Percentiles rank a stretch among this genome's conserved stretches.
Evolutionary conservation across 2,797 vertebrate genomes (phyloP).

Genomic region (Neomorphus geoffroyi): DNA sequence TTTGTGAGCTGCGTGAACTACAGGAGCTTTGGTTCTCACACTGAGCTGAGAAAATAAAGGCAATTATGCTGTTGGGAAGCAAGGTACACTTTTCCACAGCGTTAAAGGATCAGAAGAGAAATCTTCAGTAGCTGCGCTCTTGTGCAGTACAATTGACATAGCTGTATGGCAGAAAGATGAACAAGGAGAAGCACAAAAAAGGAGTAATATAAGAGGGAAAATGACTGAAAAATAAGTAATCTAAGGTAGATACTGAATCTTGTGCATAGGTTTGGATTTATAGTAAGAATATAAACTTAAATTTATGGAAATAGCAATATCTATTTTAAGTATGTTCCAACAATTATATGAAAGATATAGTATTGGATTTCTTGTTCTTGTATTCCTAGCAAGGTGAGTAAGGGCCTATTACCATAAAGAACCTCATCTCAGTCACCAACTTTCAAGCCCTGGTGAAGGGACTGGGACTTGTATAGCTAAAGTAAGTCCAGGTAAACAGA

Average conservation of each 20-base stretch:
- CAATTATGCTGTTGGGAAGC: not conserved
- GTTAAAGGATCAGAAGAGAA: slow-evolving; percentile 35
- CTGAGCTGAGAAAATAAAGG: not conserved
- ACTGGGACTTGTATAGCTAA: not conserved
- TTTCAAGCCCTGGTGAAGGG: not conserved
- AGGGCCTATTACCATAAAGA: not conserved
- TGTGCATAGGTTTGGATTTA: not conserved
- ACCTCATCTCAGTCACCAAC: not conserved
- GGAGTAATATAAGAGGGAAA: not conserved
- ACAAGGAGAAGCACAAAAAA: not conserved
- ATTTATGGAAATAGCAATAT: not conserved
- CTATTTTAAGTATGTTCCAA: not conserved
- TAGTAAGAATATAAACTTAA: not conserved
- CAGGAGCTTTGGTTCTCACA: not conserved
- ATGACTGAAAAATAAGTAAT: not conserved
- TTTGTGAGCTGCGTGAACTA: slow-evolving; percentile 7
- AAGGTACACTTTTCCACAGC: not conserved
- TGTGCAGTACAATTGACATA: not conserved
- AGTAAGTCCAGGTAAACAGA: not conserved
- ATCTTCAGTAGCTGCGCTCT: not conserved
- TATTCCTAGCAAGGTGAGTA: not conserved
- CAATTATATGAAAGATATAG: not conserved
- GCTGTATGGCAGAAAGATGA: not conserved
- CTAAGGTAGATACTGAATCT: not conserved
- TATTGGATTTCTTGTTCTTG: not conserved